phyloP scores from a whole-genome alignment of 2,113 vertebrate species.

The Microcebus lehilahytsara region DNA sequence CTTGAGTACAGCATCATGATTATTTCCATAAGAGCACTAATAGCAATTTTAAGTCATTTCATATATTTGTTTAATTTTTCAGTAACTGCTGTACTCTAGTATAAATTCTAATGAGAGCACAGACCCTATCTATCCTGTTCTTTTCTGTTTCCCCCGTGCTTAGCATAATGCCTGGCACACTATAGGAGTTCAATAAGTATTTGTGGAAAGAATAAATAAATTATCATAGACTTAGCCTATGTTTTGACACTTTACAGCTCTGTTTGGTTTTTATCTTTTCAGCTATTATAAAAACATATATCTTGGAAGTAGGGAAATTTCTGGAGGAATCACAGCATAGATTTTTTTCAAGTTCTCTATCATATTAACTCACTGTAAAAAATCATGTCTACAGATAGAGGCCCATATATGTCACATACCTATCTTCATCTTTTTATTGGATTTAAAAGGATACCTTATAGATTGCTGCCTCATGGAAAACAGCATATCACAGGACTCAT shows the following conservation, averaged over 20 bases:
- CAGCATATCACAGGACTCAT: not conserved
- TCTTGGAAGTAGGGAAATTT: not conserved
- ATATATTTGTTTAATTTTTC: not conserved
- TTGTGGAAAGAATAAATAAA: not conserved
- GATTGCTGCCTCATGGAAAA: not conserved
- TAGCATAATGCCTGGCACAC: not conserved
- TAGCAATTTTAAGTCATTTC: conserved; percentile 18
- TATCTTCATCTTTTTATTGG: not conserved
- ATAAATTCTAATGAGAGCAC: not conserved
- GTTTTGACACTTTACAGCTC: not conserved
- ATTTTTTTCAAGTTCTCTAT: not conserved
- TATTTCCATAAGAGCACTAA: not conserved
- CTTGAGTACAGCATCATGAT: not conserved
- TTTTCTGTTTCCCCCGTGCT: not conserved
- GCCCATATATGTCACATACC: not conserved
- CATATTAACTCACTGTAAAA: not conserved
- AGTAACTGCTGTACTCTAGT: not conserved
- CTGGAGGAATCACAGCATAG: not conserved
- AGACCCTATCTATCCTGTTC: not conserved
- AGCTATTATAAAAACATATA: conserved; percentile 7
- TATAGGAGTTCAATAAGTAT: not conserved
- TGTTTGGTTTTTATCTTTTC: conserved; percentile 35
- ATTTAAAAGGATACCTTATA: not conserved
- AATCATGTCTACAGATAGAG: not conserved
- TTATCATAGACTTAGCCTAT: not conserved